These are phyloP conservation scores for Oreochromis spilurus DNA, from an alignment of 2,113 vertebrate species.

Conservation along the genomic window DNA sequence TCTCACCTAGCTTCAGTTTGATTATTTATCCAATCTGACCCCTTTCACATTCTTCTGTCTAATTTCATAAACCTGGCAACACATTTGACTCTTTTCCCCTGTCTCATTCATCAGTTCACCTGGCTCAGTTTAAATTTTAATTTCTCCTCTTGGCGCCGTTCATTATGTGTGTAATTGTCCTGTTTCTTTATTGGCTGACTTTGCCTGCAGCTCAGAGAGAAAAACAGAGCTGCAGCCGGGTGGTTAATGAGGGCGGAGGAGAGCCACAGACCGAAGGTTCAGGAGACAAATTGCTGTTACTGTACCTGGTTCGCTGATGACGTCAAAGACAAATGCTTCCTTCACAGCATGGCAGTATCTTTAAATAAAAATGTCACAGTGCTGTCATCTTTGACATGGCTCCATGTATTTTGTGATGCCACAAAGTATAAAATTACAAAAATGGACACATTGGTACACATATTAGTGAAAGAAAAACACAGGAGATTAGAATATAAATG, in stretches of 20 bases:
- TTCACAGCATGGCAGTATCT: background rate
- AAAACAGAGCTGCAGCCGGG: background rate
- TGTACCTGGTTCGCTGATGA: background rate
- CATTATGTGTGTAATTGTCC: constrained; percentile 29
- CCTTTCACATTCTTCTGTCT: background rate
- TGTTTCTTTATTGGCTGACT: constrained; percentile 34
- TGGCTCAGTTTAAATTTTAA: constrained; percentile 31
- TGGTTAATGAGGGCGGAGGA: background rate
- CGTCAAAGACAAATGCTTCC: background rate
- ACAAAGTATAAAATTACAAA: background rate
- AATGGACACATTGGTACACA: background rate
- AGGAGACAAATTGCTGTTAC: background rate
- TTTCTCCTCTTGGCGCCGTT: constrained; percentile 1
- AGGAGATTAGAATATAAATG: background rate
- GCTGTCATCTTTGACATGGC: background rate
- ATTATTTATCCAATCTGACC: background rate
- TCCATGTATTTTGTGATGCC: background rate
- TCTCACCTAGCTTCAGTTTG: background rate
- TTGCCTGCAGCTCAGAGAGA: constrained; percentile 20
- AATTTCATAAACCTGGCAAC: background rate
- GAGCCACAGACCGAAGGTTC: background rate
- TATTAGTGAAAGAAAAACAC: background rate
- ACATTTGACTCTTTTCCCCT: background rate
- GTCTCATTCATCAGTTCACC: constrained; percentile 5
- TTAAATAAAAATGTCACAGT: background rate